These are phyloP conservation scores for Lutjanus argentimaculatus DNA, from an alignment of 2,797 vertebrate species.

Conservation along the genomic window DNA sequence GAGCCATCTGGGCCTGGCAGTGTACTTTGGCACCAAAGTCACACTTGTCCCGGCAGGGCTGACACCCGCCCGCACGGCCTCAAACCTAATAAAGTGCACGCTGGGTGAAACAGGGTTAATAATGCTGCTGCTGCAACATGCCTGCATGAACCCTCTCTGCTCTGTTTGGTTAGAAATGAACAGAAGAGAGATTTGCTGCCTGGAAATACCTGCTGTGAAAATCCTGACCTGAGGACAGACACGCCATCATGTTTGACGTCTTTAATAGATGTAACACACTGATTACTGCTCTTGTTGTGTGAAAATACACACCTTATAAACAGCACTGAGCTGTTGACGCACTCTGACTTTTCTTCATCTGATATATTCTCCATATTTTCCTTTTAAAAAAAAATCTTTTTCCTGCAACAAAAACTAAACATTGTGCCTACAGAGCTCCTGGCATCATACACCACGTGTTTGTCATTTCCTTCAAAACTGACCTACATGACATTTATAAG, in stretches of 20 bases:
- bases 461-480: no score
- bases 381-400: no score
- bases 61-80: conserved; percentile 36
- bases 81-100: conserved; percentile 36
- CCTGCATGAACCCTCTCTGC: conserved; percentile 5
- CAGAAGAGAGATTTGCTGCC: not conserved
- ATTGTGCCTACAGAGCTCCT: no score
- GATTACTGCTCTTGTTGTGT: not conserved
- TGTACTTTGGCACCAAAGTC: conserved; percentile 47
- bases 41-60: conserved; percentile 49
- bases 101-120: conserved; percentile 47
- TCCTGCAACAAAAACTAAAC: no score
- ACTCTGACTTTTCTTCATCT: no score
- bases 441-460: no score
- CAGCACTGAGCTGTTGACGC: not conserved
- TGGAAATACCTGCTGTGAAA: not conserved
- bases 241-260: not conserved
- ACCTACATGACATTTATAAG: no score
- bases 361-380: no score
- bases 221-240: conserved; percentile 1
- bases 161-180: not conserved
- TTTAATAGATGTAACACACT: not conserved
- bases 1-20: conserved; percentile 66
- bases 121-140: conserved; percentile 13
- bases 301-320: not conserved